A percentile compares a stretch with the other conserved stretches of the same genome.
phyloP scores from a whole-genome alignment of 2,797 vertebrate genomes.

The Hoplostethus atlanticus region DNA sequence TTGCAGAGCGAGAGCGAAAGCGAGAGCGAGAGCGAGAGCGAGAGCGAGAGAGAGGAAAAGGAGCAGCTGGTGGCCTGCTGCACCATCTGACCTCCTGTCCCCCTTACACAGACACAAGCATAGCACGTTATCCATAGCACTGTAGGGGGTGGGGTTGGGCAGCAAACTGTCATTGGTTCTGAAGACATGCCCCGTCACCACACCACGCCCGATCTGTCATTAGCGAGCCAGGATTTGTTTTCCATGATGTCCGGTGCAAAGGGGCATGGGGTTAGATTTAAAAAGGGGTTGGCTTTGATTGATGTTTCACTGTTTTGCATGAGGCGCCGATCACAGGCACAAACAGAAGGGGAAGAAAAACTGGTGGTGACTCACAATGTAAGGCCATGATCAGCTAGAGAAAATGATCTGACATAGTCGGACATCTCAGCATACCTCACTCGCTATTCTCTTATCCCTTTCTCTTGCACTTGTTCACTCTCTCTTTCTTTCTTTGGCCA shows the following conservation, averaged over 20 bases:
- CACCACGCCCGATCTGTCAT: constrained; percentile 60
- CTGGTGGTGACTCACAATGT: background rate
- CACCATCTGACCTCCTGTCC: constrained; percentile 74
- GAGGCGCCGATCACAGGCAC: background rate
- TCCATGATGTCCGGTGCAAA: constrained; percentile 26
- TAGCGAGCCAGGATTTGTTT: constrained; percentile 34
- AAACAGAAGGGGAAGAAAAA: background rate
- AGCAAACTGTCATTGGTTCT: constrained; percentile 45
- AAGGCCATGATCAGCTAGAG: background rate
- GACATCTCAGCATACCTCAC: constrained; percentile 4
- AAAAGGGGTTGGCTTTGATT: background rate
- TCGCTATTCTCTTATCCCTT: background rate
- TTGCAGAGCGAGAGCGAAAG: constrained; percentile 26
- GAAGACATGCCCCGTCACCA: constrained; percentile 42
- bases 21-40: constrained; percentile 33
- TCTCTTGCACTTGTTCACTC: constrained; percentile 22
- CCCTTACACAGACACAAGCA: constrained; percentile 31
- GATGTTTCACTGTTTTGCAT: background rate
- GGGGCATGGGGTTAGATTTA: constrained; percentile 23
- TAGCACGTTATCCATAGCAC: constrained; percentile 24
- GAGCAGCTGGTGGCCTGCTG: constrained; percentile 78
- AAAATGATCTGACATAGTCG: background rate
- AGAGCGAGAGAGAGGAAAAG: constrained; percentile 26
- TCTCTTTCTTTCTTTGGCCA: constrained; percentile 41
- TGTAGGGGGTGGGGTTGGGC: constrained; percentile 37